Evolutionary conservation across 2,888 invertebrate genomes (phyloP).

Genomic region (Acrobasis repandana): DNA sequence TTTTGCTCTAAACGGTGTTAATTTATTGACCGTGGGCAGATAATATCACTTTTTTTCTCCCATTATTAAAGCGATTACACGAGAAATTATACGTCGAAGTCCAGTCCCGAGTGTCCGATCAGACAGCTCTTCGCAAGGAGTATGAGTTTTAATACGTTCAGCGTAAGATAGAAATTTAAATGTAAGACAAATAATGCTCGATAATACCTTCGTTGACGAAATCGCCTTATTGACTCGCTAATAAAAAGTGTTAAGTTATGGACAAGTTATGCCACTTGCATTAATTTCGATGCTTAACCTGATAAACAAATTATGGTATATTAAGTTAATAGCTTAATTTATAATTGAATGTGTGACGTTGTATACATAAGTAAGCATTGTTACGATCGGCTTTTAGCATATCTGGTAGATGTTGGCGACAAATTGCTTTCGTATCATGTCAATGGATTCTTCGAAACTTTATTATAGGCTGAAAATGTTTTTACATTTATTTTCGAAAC

Average conservation of each 20-base stretch:
- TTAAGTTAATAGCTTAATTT: conserved; percentile 83
- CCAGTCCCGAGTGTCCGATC: conserved; percentile 64
- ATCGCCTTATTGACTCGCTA: conserved; percentile 78
- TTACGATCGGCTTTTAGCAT: conserved; percentile 66
- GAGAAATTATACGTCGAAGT: conserved; percentile 80
- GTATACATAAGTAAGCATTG: conserved; percentile 74
- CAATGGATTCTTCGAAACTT: conserved; percentile 29
- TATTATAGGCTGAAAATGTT: conserved; percentile 16
- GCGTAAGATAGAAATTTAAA: conserved; percentile 45
- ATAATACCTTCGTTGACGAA: conserved; percentile 75
- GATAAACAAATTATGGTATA: conserved; percentile 82
- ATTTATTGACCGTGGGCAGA: conserved; percentile 83
- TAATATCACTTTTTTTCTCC: conserved; percentile 81
- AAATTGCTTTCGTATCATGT: conserved; percentile 61
- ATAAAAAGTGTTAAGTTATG: conserved; percentile 82
- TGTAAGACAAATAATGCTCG: conserved; percentile 38
- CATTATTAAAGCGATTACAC: conserved; percentile 83
- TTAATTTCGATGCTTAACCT: conserved; percentile 82
- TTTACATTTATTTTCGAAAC: conserved; percentile 16
- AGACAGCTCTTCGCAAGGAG: conserved; percentile 37
- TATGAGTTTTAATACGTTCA: conserved; percentile 39
- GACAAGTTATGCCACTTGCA: conserved; percentile 81
- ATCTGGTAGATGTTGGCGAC: conserved; percentile 60
- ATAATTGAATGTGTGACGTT: conserved; percentile 78
- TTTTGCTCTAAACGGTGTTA: conserved; percentile 83